Conservation (phyloP, 2,797 vertebrate genomes). For the Sciaenops ocellatus region DNA sequence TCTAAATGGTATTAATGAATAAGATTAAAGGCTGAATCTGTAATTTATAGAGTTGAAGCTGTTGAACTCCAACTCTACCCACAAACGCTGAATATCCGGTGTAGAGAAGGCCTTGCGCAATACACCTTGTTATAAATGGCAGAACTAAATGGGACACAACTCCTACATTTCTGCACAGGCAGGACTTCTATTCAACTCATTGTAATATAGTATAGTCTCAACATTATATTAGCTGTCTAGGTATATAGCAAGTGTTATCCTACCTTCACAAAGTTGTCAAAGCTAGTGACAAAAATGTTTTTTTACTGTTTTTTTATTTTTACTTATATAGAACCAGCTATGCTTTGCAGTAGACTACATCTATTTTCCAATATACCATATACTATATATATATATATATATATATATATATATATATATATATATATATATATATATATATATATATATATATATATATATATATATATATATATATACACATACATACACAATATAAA, state of each 20-base stretch:
- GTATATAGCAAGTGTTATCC: neutral
- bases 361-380: neutral
- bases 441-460: too few species aligned
- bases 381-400: too few species aligned
- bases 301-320: too few species aligned
- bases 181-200: neutral
- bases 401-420: too few species aligned
- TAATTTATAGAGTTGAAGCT: neutral
- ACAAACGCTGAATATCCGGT: constrained; percentile 33
- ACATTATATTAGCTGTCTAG: neutral
- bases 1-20: neutral
- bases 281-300: neutral
- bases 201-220: neutral
- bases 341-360: neutral
- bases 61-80: constrained; percentile 35
- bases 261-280: neutral
- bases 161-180: too few species aligned
- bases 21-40: neutral
- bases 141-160: neutral
- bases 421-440: too few species aligned
- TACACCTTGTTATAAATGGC: constrained; percentile 22
- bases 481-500: too few species aligned
- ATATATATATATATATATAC: too few species aligned
- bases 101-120: constrained; percentile 6
- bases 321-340: neutral